A percentile compares a stretch with the other conserved stretches of the same genome.
These are phyloP conservation scores for Caradrina kadenii DNA, from an alignment of 2,888 invertebrate species.

Conservation along the genomic window DNA sequence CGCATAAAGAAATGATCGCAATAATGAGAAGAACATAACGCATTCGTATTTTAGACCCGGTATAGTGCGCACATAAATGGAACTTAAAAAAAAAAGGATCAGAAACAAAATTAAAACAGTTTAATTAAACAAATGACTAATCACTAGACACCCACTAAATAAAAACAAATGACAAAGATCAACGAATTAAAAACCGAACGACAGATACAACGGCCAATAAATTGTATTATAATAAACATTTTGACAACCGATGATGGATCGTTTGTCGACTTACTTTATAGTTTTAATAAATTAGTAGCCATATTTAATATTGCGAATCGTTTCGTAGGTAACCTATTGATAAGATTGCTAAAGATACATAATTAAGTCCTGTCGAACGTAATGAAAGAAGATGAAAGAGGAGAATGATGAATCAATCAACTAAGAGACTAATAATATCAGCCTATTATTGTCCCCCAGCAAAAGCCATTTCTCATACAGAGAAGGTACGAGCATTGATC, in stretches of 20 bases:
- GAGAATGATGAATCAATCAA: slow-evolving; percentile 2
- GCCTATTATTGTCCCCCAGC: too few relatives aligned
- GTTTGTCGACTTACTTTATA: slow-evolving; percentile 41
- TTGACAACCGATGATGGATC: slow-evolving; percentile 60
- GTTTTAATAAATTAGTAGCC: slow-evolving; percentile 36
- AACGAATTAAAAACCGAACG: slow-evolving; percentile 22
- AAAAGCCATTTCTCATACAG: too few relatives aligned
- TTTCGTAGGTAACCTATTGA: slow-evolving; percentile 23
- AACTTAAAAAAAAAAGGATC: background rate
- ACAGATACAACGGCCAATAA: slow-evolving; percentile 50
- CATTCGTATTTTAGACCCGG: too few relatives aligned
- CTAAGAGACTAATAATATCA: background rate
- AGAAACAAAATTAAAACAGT: background rate
- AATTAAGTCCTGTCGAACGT: slow-evolving; percentile 17
- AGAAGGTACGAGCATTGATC: too few relatives aligned
- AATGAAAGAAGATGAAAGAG: slow-evolving; percentile 9
- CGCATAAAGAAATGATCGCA: too few relatives aligned
- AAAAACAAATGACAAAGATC: slow-evolving; percentile 7
- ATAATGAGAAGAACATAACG: too few relatives aligned
- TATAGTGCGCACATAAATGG: background rate
- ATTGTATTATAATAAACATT: slow-evolving; percentile 60
- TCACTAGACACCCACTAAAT: slow-evolving; percentile 7
- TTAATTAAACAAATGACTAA: background rate
- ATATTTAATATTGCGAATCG: slow-evolving; percentile 21
- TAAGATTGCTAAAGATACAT: slow-evolving; percentile 24